phyloP scores from a whole-genome alignment of 2,797 vertebrate species.

The Galagoides demidoff region DNA sequence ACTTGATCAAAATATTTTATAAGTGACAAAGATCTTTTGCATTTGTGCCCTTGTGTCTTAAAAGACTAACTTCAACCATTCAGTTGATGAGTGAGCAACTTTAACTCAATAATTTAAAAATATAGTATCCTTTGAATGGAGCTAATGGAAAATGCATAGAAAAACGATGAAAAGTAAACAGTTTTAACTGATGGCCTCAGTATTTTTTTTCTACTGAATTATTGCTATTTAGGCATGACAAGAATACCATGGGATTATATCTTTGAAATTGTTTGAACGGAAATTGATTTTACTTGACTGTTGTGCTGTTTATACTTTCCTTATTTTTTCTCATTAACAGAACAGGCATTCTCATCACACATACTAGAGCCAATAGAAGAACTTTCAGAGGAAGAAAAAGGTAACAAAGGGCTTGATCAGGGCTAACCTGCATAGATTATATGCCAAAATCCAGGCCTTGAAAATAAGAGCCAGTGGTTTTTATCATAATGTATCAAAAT shows the following conservation, averaged over 20 bases:
- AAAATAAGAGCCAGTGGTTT: background rate
- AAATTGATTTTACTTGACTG: constrained; percentile 71
- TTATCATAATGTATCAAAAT: background rate
- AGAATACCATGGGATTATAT: background rate
- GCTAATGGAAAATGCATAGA: background rate
- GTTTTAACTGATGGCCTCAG: background rate
- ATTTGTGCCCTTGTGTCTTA: background rate
- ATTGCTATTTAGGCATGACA: background rate
- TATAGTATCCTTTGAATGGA: background rate
- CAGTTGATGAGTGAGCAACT: background rate
- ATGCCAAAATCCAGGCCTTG: background rate
- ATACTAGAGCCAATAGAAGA: constrained; percentile 90
- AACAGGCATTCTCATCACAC: constrained; percentile 86
- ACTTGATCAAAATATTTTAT: background rate
- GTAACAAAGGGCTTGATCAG: constrained; percentile 82
- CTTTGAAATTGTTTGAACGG: constrained; percentile 24
- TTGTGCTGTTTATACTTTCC: constrained; percentile 84
- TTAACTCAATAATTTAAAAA: constrained; percentile 13
- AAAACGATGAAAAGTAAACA: background rate
- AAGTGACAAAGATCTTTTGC: background rate
- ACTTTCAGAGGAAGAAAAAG: constrained; percentile 91
- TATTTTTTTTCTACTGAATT: background rate
- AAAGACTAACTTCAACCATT: background rate
- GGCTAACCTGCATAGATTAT: background rate
- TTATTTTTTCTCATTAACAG: constrained; percentile 86